Base-by-base conservation (phyloP, 2,113 vertebrate genomes). In the Ceuthmochares aereus region DNA sequence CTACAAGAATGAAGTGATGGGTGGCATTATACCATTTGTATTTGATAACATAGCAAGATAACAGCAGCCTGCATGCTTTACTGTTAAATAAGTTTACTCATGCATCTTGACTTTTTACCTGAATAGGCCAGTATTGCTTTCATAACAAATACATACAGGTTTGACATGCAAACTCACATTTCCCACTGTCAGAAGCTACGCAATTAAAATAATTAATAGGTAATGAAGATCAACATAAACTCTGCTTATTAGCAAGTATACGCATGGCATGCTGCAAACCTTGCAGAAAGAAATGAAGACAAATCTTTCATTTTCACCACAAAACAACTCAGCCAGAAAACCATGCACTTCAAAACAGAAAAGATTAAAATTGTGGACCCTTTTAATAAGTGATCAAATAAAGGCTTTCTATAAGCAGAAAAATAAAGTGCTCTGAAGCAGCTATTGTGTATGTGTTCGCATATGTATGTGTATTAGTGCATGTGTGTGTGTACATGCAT, bases 201-300 rank as follows among this genome's bases (percentile, higher is more conserved):
- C 45, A 63, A 70, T 82, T 68, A 89, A 85, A 94, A 81, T 78
- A 75, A 91, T 76, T 85, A 67, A 81, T 84, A 55, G 69, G 56
- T 69, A 87, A 70, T 74, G 34, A 83, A 80, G 34, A 77, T 23
- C 18, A 80, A 30, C 22, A 67, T 70, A 69, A 94, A 52, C 37
- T 82, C 49, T 73, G 47, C 40, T 87, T 67, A 32, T 87, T 82
- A 84, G 49, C 19, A 76, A 79, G 17, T 14, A 26, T 20, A 64
- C 1, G 3, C 27, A 62, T 49, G 51, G 52, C n/a, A 64, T 55
- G 37, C 34, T 68, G 34, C 56, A 87, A 75, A 95, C 85, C 51
- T 78, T 76, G 56, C 73, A 93, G 84, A 70, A 78, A 79, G 10
- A 40, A 76, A 78, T 4, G 18, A 90, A 95, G 51, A 76, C 34